Conservation (phyloP, 1,140 invertebrate species). For the Thaumetopoea pityocampa region DNA sequence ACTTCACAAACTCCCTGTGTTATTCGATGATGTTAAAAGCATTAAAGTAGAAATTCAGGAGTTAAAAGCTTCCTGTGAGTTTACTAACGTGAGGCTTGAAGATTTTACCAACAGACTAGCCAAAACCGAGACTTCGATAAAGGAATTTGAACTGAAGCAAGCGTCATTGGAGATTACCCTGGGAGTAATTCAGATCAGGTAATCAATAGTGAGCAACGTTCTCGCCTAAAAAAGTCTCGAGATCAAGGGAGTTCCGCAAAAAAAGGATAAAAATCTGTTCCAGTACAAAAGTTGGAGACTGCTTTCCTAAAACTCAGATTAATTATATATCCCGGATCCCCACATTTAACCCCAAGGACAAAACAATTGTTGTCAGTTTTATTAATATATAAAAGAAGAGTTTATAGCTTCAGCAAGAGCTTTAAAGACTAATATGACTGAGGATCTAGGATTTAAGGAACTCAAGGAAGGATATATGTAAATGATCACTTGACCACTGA, state of each 20-base stretch:
- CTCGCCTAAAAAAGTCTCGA: conserved; percentile 16
- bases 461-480: conserved; percentile 6
- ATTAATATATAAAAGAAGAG: conserved; percentile 20
- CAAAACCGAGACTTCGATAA: not conserved
- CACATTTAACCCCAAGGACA: conserved; percentile 10
- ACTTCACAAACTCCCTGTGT: not conserved
- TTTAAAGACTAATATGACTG: conserved; percentile 3
- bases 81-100: not conserved
- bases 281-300: not conserved
- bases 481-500: conserved; percentile 19
- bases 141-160: not conserved
- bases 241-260: conserved; percentile 18
- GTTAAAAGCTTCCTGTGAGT: conserved; percentile 2
- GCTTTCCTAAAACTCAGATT: conserved; percentile 7
- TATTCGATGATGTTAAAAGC: conserved; percentile 1
- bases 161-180: not conserved
- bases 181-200: not conserved
- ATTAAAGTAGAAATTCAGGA: conserved; percentile 8
- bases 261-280: conserved; percentile 17
- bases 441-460: conserved; percentile 13
- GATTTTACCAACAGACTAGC: not conserved
- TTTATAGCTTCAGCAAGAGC: conserved; percentile 17
- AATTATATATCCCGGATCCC: conserved; percentile 19
- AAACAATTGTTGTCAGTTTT: conserved; percentile 20
- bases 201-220: conserved; percentile 1